phyloP scores from a whole-genome alignment of 2,888 invertebrate genomes.

The Buathra laborator region DNA sequence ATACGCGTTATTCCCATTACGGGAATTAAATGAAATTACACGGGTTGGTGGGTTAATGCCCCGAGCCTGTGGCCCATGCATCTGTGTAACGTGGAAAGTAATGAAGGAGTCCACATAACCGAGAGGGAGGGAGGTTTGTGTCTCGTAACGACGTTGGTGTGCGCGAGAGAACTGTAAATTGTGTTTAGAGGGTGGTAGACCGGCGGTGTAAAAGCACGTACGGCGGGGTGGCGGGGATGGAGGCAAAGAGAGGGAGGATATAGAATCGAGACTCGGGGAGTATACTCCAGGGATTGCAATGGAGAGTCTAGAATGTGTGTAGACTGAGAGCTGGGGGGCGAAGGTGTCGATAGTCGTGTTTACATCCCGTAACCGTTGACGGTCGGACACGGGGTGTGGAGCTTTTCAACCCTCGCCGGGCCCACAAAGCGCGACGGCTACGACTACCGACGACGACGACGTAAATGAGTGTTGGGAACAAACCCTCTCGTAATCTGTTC shows the following conservation, averaged over 20 bases:
- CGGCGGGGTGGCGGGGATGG: not conserved
- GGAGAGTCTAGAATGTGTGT: not conserved
- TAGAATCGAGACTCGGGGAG: not conserved
- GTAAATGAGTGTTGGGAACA: conserved; percentile 3
- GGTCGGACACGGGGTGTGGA: not conserved
- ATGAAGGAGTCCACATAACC: conserved; percentile 11
- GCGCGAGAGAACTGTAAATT: conserved; percentile 36
- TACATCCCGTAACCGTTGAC: conserved; percentile 15
- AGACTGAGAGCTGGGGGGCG: not conserved
- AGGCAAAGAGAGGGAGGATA: not conserved
- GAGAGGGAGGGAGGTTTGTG: not conserved
- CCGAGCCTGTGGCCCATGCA: not conserved
- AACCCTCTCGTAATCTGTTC: conserved; percentile 11
- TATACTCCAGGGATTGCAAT: not conserved
- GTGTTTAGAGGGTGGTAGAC: conserved; percentile 34
- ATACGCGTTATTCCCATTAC: conserved; percentile 30
- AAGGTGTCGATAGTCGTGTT: conserved; percentile 45
- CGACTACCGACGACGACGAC: conserved; percentile 13
- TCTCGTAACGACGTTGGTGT: conserved; percentile 9
- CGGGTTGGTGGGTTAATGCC: not conserved
- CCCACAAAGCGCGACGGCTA: conserved; percentile 16
- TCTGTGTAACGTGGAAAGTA: conserved; percentile 10
- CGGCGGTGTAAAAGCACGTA: not conserved
- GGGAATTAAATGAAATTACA: conserved; percentile 43
- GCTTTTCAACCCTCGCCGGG: conserved; percentile 25